Evolutionary conservation across 2,888 invertebrate genomes (phyloP).

Genomic region (Toxonevra muliebris): DNA sequence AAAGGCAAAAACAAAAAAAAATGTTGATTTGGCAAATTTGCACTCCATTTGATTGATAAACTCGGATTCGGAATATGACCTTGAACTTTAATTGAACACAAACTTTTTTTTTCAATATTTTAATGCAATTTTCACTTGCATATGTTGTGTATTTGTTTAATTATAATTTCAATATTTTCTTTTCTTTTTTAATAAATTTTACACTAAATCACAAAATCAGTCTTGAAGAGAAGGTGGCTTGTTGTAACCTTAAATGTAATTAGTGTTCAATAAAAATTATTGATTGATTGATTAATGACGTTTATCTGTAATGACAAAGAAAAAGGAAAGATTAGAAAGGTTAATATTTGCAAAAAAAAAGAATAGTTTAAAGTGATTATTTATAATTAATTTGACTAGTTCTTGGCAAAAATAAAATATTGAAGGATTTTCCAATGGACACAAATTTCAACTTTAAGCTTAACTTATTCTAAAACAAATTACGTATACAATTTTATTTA

Average conservation of each 20-base stretch:
- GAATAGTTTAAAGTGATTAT: background rate
- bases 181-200: slow-evolving; percentile 12
- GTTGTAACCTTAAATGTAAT: slow-evolving; percentile 1
- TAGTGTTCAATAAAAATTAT: background rate
- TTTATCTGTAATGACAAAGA: slow-evolving; percentile 30
- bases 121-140: background rate
- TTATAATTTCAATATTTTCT: slow-evolving; percentile 8
- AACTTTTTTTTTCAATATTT: no score
- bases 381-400: no score
- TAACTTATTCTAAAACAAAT: no score
- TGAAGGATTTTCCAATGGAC: no score
- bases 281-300: slow-evolving; percentile 19
- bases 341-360: background rate
- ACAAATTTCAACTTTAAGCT: no score
- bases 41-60: slow-evolving; percentile 49
- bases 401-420: no score
- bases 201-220: slow-evolving; percentile 35
- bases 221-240: slow-evolving; percentile 32
- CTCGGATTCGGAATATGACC: no score
- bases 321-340: slow-evolving; percentile 5
- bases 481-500: no score
- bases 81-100: no score
- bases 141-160: background rate
- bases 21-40: slow-evolving; percentile 36
- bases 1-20: slow-evolving; percentile 41